Evolutionary conservation across 2,797 vertebrate genomes (phyloP), one percentile per base, ranked within the genome.

Genomic region (Pygocentrus nattereri): DNA sequence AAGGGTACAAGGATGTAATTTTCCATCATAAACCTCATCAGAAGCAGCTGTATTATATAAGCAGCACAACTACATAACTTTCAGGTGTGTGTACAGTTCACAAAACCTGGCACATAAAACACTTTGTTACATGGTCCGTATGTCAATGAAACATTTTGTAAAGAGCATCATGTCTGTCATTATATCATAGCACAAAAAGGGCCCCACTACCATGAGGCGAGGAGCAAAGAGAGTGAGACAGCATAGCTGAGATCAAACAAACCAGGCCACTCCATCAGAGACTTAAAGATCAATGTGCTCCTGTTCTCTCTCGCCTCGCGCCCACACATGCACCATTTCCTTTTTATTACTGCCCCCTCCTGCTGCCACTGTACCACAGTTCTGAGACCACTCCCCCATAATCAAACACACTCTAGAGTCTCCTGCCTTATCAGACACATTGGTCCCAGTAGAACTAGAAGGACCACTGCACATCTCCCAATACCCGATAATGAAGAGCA

Each of bases 211-310:
- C 44, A 71, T 5, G 5, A 71, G 15, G 30, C 6, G 3, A 6
- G 50, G 78, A 76, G 80, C 50, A 38, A 19, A 61, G 50, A 52
- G 16, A 59, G 16, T 23, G 47, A 64, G 76, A 61, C 62, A 70
- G 75, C 21, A 30, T 74, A 71, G 72, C 54, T 84, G 76, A 86
- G 79, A 86, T 84, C 85, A 84, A 74, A 82, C 80, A 84, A 86
- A 84, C 76, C 85, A 79, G 83, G 72, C 75, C 68, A 81, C 78
- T 76, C 54, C 78, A 81, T 61, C 65, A 74, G 81, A 80, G 76
- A 69, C 75, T 79, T 73, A 78, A 76, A 83, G 81, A 85, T 87
- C 81, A 86, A 75, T 80, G 65, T 72, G 83, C 41, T 75, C 21
- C 41, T 70, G 73, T 82, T 81, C 65, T 78, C 74, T 83, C 71